A percentile compares a stretch with the other conserved stretches of the same genome.
Conservation (phyloP, 2,888 invertebrate genomes). For the Matsumyia berberina region DNA sequence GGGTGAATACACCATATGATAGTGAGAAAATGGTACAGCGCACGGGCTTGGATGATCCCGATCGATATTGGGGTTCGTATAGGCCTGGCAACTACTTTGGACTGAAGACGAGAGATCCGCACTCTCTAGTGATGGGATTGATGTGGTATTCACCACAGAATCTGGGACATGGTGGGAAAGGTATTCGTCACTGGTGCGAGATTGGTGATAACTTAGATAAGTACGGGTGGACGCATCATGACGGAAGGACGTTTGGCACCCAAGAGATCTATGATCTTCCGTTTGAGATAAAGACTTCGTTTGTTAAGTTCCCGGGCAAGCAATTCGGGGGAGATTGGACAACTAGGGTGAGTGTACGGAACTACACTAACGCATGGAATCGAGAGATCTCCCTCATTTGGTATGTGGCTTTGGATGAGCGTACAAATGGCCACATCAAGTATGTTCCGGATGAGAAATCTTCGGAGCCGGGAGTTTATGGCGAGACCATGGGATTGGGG, state of each 20-base stretch:
- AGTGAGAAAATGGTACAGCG: constrained; percentile 90
- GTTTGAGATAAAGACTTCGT: constrained; percentile 92
- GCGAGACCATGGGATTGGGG: constrained; percentile 91
- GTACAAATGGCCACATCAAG: constrained; percentile 86
- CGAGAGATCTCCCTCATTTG: constrained; percentile 88
- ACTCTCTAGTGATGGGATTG: constrained; percentile 95
- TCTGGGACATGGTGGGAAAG: constrained; percentile 89
- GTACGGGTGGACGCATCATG: constrained; percentile 97
- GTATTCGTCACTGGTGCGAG: constrained; percentile 96
- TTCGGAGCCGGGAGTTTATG: constrained; percentile 85
- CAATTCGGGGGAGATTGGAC: constrained; percentile 97
- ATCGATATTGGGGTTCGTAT: constrained; percentile 97
- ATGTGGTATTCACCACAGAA: constrained; percentile 97
- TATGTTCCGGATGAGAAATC: constrained; percentile 81
- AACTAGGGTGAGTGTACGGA: constrained; percentile 89
- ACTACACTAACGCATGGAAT: constrained; percentile 81
- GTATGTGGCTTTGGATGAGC: constrained; percentile 93
- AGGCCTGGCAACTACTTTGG: constrained; percentile 95
- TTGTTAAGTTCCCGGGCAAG: constrained; percentile 93
- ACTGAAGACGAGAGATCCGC: constrained; percentile 94
- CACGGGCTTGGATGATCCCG: constrained; percentile 89
- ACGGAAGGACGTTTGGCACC: constrained; percentile 95
- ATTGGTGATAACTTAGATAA: constrained; percentile 92
- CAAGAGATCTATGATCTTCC: constrained; percentile 94
- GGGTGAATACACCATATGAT: constrained; percentile 94